phyloP scores from a whole-genome alignment of 2,113 vertebrate species.

The mouse (Mus musculus) region DNA sequence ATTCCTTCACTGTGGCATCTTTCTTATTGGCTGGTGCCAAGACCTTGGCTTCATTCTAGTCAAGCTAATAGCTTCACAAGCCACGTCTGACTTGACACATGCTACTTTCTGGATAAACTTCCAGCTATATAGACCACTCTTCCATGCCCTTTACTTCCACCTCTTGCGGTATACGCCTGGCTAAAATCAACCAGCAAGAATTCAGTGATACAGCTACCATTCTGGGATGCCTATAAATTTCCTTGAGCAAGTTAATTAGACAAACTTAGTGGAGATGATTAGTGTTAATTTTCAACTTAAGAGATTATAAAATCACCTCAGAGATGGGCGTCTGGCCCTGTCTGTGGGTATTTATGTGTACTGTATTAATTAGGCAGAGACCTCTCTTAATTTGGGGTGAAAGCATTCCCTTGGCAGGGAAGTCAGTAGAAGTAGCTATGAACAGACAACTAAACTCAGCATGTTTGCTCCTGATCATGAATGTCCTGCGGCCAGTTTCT shows the following conservation, averaged over 20 bases:
- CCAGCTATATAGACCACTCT: background rate
- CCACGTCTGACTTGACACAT: background rate
- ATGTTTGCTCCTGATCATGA: background rate
- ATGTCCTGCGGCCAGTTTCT: background rate
- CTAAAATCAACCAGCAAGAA: background rate
- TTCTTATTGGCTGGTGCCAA: background rate
- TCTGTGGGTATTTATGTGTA: background rate
- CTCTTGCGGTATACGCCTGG: background rate
- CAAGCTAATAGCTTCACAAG: background rate
- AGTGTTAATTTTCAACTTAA: background rate
- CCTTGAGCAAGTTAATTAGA: background rate
- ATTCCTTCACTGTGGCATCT: background rate
- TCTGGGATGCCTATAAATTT: background rate
- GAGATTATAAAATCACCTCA: background rate
- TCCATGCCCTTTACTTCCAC: background rate
- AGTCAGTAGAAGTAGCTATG: no score
- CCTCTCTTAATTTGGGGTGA: background rate
- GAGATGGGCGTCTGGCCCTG: background rate
- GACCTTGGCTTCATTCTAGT: background rate
- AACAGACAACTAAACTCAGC: rapidly evolving
- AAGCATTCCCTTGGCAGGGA: no score
- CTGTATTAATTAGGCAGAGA: background rate
- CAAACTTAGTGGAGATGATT: background rate
- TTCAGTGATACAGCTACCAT: no score
- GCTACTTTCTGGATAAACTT: background rate